Percentiles rank a stretch among this genome's conserved stretches.
These are phyloP conservation scores for Xiphorhynchus erythropygius DNA, from an alignment of 2,797 vertebrate genomes.

Conservation along the genomic window DNA sequence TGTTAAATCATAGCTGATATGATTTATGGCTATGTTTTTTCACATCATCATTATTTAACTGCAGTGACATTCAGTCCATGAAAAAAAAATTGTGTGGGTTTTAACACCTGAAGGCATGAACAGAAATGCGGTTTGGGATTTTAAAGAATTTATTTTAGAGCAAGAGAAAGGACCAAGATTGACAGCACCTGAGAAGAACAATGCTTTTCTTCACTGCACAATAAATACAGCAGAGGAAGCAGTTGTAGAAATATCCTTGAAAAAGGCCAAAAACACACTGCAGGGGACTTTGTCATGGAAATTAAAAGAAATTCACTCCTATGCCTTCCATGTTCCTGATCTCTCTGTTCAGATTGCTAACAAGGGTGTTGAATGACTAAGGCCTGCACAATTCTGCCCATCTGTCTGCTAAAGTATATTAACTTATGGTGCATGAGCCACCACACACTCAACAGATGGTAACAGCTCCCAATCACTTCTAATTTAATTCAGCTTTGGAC, in stretches of 20 bases:
- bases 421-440: conserved; percentile 38
- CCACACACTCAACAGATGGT: conserved; percentile 55
- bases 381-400: conserved; percentile 39
- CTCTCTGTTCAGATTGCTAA: conserved; percentile 16
- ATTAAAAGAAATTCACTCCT: neutral
- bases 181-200: neutral
- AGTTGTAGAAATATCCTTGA: neutral
- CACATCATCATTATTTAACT: conserved; percentile 18
- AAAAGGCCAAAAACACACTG: neutral
- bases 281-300: neutral
- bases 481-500: conserved; percentile 31
- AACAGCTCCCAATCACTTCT: conserved; percentile 24
- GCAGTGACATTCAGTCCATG: neutral
- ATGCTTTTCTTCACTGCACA: neutral
- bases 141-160: neutral
- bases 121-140: neutral
- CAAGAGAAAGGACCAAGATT: neutral
- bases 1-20: neutral
- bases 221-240: neutral
- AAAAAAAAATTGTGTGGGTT: conserved; percentile 20
- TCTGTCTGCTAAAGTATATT: conserved; percentile 58
- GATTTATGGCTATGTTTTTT: neutral
- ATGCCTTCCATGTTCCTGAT: neutral
- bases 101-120: conserved; percentile 41
- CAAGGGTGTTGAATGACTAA: conserved; percentile 43